Conservation (phyloP, 2,113 vertebrate genomes). For the Hirundichthys speculiger region DNA sequence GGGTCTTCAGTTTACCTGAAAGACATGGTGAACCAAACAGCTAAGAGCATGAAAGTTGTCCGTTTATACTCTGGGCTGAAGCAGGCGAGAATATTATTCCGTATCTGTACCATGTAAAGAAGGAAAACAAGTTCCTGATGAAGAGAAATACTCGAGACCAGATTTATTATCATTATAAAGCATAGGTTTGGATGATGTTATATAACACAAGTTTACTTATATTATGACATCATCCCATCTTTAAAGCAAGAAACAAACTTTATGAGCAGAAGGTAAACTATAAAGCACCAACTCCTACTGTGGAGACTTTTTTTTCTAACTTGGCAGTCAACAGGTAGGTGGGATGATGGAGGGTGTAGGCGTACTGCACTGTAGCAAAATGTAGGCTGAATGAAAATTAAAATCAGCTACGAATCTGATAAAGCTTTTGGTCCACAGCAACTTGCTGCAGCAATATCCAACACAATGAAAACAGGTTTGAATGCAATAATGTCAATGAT, state of each 20-base stretch:
- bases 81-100: slow-evolving; percentile 90
- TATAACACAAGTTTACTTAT: not conserved
- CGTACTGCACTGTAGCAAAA: slow-evolving; percentile 19
- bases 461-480: not conserved
- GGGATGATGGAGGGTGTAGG: slow-evolving; percentile 30
- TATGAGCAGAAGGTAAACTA: no score
- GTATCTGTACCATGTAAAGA: slow-evolving; percentile 78
- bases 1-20: slow-evolving; percentile 88
- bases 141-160: no score
- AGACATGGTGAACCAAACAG: slow-evolving; percentile 97
- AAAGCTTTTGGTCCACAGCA: slow-evolving; percentile 7
- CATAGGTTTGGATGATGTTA: no score
- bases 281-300: not conserved
- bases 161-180: no score
- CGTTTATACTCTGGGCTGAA: slow-evolving; percentile 90
- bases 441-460: slow-evolving; percentile 6
- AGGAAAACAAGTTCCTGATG: slow-evolving; percentile 13
- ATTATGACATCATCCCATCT: no score
- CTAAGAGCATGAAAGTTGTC: slow-evolving; percentile 96
- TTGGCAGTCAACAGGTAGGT: slow-evolving; percentile 11
- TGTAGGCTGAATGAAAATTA: slow-evolving; percentile 32
- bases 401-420: slow-evolving; percentile 5
- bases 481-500: not conserved
- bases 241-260: slow-evolving; percentile 1
- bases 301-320: not conserved